These are phyloP conservation scores for Danio aesculapii DNA, from an alignment of 2,797 vertebrate species.

Conservation along the genomic window DNA sequence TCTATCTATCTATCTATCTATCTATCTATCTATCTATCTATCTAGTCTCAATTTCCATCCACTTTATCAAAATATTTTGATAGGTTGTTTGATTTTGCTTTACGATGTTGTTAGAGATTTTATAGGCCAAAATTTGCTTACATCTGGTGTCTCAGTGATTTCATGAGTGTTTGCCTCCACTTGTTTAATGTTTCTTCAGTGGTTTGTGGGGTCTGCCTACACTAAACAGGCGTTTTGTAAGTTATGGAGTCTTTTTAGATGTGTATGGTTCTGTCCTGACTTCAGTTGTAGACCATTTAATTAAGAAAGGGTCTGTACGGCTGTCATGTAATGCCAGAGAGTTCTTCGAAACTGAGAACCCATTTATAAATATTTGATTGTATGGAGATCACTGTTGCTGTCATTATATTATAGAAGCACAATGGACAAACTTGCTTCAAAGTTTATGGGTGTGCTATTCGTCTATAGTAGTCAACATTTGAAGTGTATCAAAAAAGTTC, in stretches of 20 bases:
- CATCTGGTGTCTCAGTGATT: conserved; percentile 7
- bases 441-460: background rate
- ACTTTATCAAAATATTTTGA: background rate
- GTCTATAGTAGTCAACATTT: background rate
- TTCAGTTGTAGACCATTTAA: conserved; percentile 58
- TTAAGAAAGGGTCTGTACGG: conserved; percentile 62
- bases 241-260: conserved; percentile 55
- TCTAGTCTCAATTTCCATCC: background rate
- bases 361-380: conserved; percentile 77
- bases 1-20: background rate
- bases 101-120: background rate
- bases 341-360: conserved; percentile 70
- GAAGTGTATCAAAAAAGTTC: too few species aligned
- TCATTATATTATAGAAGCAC: conserved; percentile 28
- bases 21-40: background rate
- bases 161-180: conserved; percentile 20
- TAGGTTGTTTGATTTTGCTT: background rate
- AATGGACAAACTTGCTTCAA: conserved; percentile 17
- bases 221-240: conserved; percentile 30
- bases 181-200: conserved; percentile 42
- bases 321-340: conserved; percentile 65
- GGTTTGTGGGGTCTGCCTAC: conserved; percentile 5
- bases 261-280: conserved; percentile 66
- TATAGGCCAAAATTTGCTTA: conserved; percentile 58
- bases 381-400: conserved; percentile 51